Conservation (phyloP, 1,140 invertebrate genomes). For the Sitodiplosis mosellana region DNA sequence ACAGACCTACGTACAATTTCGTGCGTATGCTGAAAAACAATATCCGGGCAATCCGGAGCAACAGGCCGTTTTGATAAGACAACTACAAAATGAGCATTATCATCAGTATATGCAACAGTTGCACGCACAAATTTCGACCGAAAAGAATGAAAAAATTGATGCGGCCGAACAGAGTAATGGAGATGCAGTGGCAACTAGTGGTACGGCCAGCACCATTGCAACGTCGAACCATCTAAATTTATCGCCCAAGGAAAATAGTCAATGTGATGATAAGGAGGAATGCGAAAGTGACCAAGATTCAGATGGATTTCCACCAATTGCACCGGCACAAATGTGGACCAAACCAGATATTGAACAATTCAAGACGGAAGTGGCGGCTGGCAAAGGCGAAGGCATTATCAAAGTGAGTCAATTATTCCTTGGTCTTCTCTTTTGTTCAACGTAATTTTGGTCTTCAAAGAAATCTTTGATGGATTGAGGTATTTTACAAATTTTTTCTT, state of each 20-base stretch:
- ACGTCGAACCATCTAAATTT: too few species aligned
- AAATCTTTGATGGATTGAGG: too few species aligned
- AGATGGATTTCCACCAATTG: constrained; percentile 33
- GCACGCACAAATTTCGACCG: constrained; percentile 30
- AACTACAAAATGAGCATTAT: constrained; percentile 94
- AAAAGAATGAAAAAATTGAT: constrained; percentile 11
- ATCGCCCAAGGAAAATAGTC: neutral
- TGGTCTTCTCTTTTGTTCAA: too few species aligned
- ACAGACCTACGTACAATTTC: constrained; percentile 89
- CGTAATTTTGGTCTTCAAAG: too few species aligned
- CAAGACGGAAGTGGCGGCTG: constrained; percentile 77
- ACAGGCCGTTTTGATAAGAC: constrained; percentile 79
- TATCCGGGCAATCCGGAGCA: constrained; percentile 80
- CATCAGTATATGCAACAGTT: constrained; percentile 92
- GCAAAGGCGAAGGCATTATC: constrained; percentile 78
- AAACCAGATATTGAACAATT: constrained; percentile 77
- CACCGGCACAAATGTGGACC: constrained; percentile 90
- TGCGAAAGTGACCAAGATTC: constrained; percentile 19
- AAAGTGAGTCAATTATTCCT: constrained; percentile 23
- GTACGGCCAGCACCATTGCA: neutral
- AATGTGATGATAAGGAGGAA: neutral
- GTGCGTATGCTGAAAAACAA: constrained; percentile 85
- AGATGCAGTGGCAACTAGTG: neutral
- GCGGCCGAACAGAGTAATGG: constrained; percentile 10
- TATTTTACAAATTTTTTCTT: too few species aligned